A percentile compares a stretch with the other conserved stretches of the same genome.
Conservation (phyloP, 92 coral and sea anemone species). For the Epizoanthus scotinus region DNA sequence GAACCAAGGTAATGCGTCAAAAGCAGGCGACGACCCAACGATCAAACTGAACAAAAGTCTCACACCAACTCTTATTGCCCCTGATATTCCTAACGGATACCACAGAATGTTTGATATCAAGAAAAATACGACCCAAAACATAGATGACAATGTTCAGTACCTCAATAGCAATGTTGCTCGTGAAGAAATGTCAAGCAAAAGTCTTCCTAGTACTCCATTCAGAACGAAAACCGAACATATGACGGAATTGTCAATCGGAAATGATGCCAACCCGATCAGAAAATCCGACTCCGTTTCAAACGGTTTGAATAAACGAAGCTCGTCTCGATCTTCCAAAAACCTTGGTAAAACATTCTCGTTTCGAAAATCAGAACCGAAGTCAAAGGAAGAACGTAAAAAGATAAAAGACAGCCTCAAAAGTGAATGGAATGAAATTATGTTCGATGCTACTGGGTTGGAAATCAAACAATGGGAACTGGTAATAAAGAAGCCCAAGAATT, state of each 20-base stretch:
- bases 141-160: neutral
- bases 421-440: slow-evolving; percentile 53
- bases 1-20: neutral
- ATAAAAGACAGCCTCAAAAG: slow-evolving; percentile 45
- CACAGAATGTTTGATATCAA: neutral
- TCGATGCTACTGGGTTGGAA: slow-evolving; percentile 76
- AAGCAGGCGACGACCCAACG: neutral
- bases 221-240: slow-evolving; percentile 23
- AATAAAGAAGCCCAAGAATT: slow-evolving; percentile 80
- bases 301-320: slow-evolving; percentile 15
- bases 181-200: slow-evolving; percentile 1
- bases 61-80: neutral
- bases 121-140: slow-evolving; percentile 1
- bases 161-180: neutral
- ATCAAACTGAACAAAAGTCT: neutral
- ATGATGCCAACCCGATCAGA: slow-evolving; percentile 27
- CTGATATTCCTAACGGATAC: slow-evolving; percentile 14
- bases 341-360: neutral
- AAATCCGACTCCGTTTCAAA: slow-evolving; percentile 43
- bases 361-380: slow-evolving; percentile 21
- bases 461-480: slow-evolving; percentile 87
- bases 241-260: slow-evolving; percentile 18
- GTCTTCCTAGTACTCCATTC: slow-evolving; percentile 41
- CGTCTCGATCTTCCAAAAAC: neutral
- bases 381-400: slow-evolving; percentile 44